Conservation (phyloP, 2,888 invertebrate species). For the Ormyrus nitidulus region DNA sequence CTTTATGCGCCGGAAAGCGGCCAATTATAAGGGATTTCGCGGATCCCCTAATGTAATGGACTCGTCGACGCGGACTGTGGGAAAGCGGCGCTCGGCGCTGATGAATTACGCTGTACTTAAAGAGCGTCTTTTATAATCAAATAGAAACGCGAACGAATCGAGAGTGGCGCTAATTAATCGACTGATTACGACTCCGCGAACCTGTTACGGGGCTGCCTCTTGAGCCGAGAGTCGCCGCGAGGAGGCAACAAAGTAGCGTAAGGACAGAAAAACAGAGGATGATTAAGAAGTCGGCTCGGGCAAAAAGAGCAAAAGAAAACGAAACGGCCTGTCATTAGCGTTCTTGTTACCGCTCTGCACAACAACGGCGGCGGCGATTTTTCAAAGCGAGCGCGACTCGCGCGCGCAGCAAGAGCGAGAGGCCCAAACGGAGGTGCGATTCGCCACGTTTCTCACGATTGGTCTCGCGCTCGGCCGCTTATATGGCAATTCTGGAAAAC, state of each 20-base stretch:
- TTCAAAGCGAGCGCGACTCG: slow-evolving; percentile 32
- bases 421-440: slow-evolving; percentile 42
- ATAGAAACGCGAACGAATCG: too few species aligned
- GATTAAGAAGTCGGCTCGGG: neutral
- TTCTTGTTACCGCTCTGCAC: slow-evolving; percentile 20
- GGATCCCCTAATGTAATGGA: too few species aligned
- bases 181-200: too few species aligned
- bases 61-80: too few species aligned
- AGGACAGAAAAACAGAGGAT: neutral
- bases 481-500: neutral
- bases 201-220: too few species aligned
- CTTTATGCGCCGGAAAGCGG: too few species aligned
- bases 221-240: neutral
- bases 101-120: too few species aligned
- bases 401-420: neutral
- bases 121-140: too few species aligned
- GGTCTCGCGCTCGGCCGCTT: slow-evolving; percentile 19
- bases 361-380: slow-evolving; percentile 25
- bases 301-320: slow-evolving; percentile 21
- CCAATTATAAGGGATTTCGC: too few species aligned
- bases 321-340: slow-evolving; percentile 42
- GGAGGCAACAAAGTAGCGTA: neutral
- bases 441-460: slow-evolving; percentile 50
- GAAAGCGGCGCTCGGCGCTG: too few species aligned
- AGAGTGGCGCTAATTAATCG: too few species aligned